phyloP scores from a whole-genome alignment of 2,888 invertebrate genomes.

The Mesoligia furuncula region DNA sequence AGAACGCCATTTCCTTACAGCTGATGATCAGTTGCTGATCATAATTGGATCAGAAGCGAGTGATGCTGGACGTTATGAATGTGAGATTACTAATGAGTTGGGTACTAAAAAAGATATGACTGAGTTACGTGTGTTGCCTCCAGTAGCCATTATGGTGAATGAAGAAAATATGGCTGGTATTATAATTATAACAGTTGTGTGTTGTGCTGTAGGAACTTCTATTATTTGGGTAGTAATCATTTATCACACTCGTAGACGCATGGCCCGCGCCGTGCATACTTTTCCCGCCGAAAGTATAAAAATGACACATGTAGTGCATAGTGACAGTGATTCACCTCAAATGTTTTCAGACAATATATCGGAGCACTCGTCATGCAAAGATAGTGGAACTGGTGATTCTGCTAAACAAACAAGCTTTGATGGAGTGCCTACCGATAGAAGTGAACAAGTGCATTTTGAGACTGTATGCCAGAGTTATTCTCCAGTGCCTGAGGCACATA shows the following conservation, averaged over 20 bases:
- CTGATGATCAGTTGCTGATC: slow-evolving; percentile 96
- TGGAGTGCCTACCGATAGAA: slow-evolving; percentile 86
- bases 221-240: slow-evolving; percentile 97
- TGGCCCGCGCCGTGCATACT: slow-evolving; percentile 87
- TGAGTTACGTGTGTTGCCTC: slow-evolving; percentile 93
- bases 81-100: slow-evolving; percentile 96
- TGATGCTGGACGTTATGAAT: slow-evolving; percentile 97
- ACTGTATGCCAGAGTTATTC: slow-evolving; percentile 86
- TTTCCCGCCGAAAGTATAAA: slow-evolving; percentile 87
- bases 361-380: slow-evolving; percentile 94
- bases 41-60: slow-evolving; percentile 94
- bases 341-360: slow-evolving; percentile 92
- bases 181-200: slow-evolving; percentile 96
- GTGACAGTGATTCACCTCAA: slow-evolving; percentile 88
- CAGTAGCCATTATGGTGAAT: slow-evolving; percentile 89
- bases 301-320: slow-evolving; percentile 88
- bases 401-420: slow-evolving; percentile 94
- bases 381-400: slow-evolving; percentile 95
- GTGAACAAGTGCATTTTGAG: slow-evolving; percentile 88
- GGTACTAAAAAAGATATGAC: slow-evolving; percentile 94
- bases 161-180: slow-evolving; percentile 96
- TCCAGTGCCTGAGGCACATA: slow-evolving; percentile 88
- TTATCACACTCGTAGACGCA: slow-evolving; percentile 94
- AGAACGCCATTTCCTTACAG: slow-evolving; percentile 96
- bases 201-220: slow-evolving; percentile 97